Percentiles rank a stretch among this genome's conserved stretches.
phyloP scores from a whole-genome alignment of 2,797 vertebrate genomes.

The Chelidonichthys spinosus region DNA sequence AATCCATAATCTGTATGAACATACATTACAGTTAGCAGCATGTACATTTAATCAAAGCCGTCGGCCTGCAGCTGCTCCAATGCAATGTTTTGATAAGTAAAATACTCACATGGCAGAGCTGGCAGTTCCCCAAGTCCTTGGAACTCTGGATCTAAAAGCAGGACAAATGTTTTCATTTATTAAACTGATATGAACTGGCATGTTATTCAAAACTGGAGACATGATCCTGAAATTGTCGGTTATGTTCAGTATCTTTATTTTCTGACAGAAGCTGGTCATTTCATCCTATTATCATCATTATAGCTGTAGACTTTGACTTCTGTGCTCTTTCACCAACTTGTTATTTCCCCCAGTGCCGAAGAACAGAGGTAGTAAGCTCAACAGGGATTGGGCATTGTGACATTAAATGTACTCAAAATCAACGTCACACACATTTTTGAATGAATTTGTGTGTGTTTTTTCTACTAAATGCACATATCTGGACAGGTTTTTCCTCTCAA shows the following conservation, averaged over 20 bases:
- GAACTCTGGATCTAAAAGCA: constrained; percentile 96
- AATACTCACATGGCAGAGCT: constrained; percentile 91
- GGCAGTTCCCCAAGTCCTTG: constrained; percentile 89
- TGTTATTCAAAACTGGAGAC: neutral
- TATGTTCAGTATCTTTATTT: too few species aligned
- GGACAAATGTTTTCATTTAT: constrained; percentile 31
- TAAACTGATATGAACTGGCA: neutral
- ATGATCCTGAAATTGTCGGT: too few species aligned
- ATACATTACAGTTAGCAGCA: neutral
- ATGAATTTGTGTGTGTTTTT: too few species aligned
- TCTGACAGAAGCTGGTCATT: too few species aligned
- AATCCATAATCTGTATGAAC: neutral
- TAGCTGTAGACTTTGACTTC: too few species aligned
- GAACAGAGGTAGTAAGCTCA: too few species aligned
- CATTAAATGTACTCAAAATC: too few species aligned
- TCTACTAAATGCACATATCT: neutral
- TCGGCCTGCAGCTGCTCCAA: neutral
- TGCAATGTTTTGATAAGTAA: neutral
- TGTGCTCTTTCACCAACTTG: too few species aligned
- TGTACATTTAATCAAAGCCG: neutral
- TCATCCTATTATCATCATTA: too few species aligned
- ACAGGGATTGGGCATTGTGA: too few species aligned
- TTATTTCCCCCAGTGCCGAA: too few species aligned
- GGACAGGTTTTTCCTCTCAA: neutral
- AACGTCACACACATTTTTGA: too few species aligned